Evolutionary conservation across 2,113 vertebrate species (phyloP).

Genomic region (Dromaius novaehollandiae): DNA sequence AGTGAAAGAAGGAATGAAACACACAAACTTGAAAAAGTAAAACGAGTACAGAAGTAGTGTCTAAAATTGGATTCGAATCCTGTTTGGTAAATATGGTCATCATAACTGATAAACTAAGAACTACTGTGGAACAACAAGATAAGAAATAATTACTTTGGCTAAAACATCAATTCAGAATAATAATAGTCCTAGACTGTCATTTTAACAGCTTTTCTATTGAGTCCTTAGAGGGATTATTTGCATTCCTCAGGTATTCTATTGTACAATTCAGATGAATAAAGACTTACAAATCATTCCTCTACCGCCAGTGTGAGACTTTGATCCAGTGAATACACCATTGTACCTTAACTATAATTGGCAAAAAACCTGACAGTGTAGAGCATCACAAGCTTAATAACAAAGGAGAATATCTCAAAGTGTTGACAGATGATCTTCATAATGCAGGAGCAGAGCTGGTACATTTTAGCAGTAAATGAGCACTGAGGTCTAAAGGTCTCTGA

Average conservation of each 20-base stretch:
- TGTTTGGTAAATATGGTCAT: constrained; percentile 73
- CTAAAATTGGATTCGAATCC: constrained; percentile 53
- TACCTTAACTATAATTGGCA: constrained; percentile 99
- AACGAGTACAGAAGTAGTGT: constrained; percentile 36
- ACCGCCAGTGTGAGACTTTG: constrained; percentile 96
- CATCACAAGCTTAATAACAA: constrained; percentile 97
- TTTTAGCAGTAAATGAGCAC: constrained; percentile 95
- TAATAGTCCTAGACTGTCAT: constrained; percentile 89
- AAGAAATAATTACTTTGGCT: constrained; percentile 84
- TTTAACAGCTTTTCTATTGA: constrained; percentile 88
- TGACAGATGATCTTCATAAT: constrained; percentile 99
- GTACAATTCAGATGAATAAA: constrained; percentile 96
- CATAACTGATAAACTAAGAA: constrained; percentile 74
- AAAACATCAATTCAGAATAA: constrained; percentile 92
- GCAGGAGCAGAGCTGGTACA: constrained; percentile 88
- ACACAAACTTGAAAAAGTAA: constrained; percentile 8
- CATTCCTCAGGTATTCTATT: constrained; percentile 98
- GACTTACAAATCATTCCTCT: constrained; percentile 99
- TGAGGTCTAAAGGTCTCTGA: constrained; percentile 93
- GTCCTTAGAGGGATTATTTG: constrained; percentile 94
- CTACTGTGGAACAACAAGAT: constrained; percentile 81
- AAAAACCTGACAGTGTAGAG: constrained; percentile 97
- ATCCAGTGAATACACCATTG: constrained; percentile 99
- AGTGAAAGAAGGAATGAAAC: constrained; percentile 5
- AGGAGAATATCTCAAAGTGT: constrained; percentile 93